phyloP scores from a whole-genome alignment of 2,113 vertebrate genomes.

The Semicossyphus pulcher region DNA sequence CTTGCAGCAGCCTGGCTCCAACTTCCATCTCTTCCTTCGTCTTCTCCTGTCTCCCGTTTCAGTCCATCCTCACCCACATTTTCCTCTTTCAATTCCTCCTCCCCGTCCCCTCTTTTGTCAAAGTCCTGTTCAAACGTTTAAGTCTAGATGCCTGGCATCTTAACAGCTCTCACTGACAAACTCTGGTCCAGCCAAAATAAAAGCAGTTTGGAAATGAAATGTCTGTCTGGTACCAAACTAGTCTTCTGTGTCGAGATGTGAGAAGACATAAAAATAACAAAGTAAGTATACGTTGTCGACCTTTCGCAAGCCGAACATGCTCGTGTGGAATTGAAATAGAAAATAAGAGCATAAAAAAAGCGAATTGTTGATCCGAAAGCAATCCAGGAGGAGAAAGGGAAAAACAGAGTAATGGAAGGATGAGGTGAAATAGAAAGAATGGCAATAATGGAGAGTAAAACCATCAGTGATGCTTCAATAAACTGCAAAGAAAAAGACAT shows the following conservation, averaged over 20 bases:
- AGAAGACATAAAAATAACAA: constrained; percentile 5
- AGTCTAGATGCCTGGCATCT: no score
- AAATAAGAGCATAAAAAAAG: constrained; percentile 34
- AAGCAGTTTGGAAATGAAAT: not conserved
- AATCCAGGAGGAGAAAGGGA: constrained; percentile 8
- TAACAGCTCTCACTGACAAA: constrained; percentile 25
- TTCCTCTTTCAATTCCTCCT: constrained; percentile 12
- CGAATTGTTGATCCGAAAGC: constrained; percentile 19
- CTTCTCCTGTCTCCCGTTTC: not conserved
- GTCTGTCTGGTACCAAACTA: constrained; percentile 6
- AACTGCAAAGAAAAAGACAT: constrained; percentile 25
- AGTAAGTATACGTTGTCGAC: not conserved
- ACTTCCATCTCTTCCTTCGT: not conserved
- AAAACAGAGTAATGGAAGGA: constrained; percentile 11
- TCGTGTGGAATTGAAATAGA: constrained; percentile 19
- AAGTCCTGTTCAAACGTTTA: constrained; percentile 22
- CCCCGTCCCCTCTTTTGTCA: constrained; percentile 13
- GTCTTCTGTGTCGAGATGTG: constrained; percentile 8
- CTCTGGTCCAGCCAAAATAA: not conserved
- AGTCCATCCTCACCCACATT: constrained; percentile 2
- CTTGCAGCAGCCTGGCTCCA: not conserved
- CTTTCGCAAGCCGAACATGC: constrained; percentile 1
- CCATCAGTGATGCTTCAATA: not conserved
- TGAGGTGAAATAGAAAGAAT: constrained; percentile 10
- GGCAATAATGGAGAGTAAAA: not conserved